Evolutionary conservation across 2,797 vertebrate genomes (phyloP), one percentile per base, ranked within the genome.

Genomic region (Podarcis lilfordi): DNA sequence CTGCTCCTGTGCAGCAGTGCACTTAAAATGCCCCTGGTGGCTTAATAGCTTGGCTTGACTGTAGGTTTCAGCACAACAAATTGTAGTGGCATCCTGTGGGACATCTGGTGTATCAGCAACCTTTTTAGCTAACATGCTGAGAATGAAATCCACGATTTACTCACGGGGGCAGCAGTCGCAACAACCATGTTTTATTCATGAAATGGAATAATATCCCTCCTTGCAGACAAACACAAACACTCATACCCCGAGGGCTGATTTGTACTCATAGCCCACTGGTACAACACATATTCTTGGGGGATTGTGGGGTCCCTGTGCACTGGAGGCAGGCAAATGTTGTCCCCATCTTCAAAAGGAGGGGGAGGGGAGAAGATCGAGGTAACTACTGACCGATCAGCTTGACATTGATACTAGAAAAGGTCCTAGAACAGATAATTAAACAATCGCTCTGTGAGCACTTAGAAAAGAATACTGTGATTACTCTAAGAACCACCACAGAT

Each of bases 21-120:
- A 74, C 84, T 92, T 91, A 94, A 92, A 89, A 89, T 15, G 61
- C 76, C 87, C 88, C 8, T 91, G 91, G 91, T 61, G 32, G 64
- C 82, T 82, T 92, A 91, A 89, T 92, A 87, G 90, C 72, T 90
- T 80, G 88, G 90, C 87, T 45, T 78, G 92, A 64, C 77, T 90
- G 90, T 91, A 86, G 50, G 23, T 61, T 25, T 82, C 83, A 87
- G 71, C 84, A 43, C 88, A 94, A 92, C 83, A 95, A 94, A 94
- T 91, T 90, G 78, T 32, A 90, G 64, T 80, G 87, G 80, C 61
- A 82, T 93, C 92, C 91, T 90, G 82, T 89, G 88, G 88, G 91
- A 94, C 88, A n/a, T 89, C 86, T 90, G 64, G 89, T 93, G 90
- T 95, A 93, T 93, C 93, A 94, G 71, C 82, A 93, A 64, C 79